Conservation (phyloP, 1,140 invertebrate species). For the Asobara japonica region DNA sequence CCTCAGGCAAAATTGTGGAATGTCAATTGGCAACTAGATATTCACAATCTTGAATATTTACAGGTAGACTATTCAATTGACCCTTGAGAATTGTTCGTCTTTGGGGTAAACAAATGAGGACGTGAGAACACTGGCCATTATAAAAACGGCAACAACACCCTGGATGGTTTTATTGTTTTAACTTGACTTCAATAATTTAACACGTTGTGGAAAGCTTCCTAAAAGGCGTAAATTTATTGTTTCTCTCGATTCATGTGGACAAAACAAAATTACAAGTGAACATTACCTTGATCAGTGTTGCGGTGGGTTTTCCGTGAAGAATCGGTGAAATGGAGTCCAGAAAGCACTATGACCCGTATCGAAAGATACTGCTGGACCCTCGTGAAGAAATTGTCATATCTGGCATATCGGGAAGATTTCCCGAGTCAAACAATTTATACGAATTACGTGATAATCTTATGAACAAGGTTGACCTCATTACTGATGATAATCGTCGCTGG, state of each 20-base stretch:
- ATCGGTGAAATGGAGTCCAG: neutral
- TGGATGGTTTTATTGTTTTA: neutral
- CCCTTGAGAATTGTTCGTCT: neutral
- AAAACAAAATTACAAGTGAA: conserved; percentile 5
- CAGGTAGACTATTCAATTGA: neutral
- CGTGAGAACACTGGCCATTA: conserved; percentile 50
- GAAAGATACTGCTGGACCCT: conserved; percentile 41
- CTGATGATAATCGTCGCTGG: conserved; percentile 82
- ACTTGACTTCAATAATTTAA: neutral
- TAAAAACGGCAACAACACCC: conserved; percentile 43
- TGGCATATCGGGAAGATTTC: conserved; percentile 87
- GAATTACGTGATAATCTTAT: conserved; percentile 84
- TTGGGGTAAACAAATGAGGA: neutral
- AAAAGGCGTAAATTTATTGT: neutral
- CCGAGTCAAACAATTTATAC: conserved; percentile 82
- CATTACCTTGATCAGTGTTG: neutral
- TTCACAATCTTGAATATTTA: neutral
- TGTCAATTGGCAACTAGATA: neutral
- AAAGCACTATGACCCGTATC: conserved; percentile 26
- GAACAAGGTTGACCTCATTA: conserved; percentile 82
- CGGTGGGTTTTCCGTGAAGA: neutral
- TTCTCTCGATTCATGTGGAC: neutral
- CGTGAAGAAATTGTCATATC: conserved; percentile 86
- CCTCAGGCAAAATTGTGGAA: neutral
- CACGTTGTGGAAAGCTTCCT: neutral